Conservation (phyloP, 1,140 invertebrate genomes). For the Lasioglossum albipes region DNA sequence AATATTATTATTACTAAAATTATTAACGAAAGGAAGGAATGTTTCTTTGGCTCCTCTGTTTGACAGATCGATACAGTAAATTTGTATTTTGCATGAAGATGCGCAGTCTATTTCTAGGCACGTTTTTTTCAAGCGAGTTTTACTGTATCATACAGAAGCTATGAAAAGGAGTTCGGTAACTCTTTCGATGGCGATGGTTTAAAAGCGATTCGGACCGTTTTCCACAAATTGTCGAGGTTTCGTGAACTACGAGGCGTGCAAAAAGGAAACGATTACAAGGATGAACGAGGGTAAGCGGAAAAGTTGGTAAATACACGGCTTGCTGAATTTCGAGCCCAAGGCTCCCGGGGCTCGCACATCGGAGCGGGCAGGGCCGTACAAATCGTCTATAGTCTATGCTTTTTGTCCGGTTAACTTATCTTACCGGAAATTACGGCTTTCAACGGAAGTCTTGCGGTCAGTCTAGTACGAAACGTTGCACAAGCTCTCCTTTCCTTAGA, state of each 20-base stretch:
- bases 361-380: background rate
- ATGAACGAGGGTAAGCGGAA: slow-evolving; percentile 26
- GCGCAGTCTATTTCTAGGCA: too few species aligned
- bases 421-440: slow-evolving; percentile 60
- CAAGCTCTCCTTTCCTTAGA: slow-evolving; percentile 1
- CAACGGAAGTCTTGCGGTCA: slow-evolving; percentile 60
- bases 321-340: slow-evolving; percentile 59
- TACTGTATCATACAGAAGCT: too few species aligned
- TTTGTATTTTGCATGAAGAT: too few species aligned
- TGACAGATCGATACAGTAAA: too few species aligned
- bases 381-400: slow-evolving; percentile 20
- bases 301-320: slow-evolving; percentile 39
- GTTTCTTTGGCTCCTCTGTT: too few species aligned
- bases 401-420: slow-evolving; percentile 56
- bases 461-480: slow-evolving; percentile 21
- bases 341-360: slow-evolving; percentile 29
- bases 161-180: too few species aligned
- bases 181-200: background rate
- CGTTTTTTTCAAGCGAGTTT: too few species aligned
- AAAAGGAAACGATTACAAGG: slow-evolving; percentile 29
- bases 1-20: too few species aligned
- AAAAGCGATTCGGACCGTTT: background rate
- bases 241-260: background rate
- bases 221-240: background rate
- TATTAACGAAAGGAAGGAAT: too few species aligned